phyloP scores from a whole-genome alignment of 2,888 invertebrate genomes.

The Lepidonotus clava region DNA sequence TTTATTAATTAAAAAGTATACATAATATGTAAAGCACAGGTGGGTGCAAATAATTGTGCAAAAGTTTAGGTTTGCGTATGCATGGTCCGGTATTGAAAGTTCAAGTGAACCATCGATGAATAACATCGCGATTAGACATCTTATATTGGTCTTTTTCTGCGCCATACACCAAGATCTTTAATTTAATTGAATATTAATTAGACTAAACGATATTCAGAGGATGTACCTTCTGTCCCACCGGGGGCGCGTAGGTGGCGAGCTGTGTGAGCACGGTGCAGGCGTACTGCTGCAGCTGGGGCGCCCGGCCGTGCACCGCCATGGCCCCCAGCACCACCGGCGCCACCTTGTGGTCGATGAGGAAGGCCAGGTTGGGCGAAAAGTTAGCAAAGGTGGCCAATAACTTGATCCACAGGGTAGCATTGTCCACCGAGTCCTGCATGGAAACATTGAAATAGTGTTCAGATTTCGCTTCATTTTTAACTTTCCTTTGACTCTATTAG shows the following conservation, averaged over 20 bases:
- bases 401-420: slow-evolving; percentile 70
- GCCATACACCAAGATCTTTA: no score
- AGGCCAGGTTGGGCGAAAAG: slow-evolving; percentile 68
- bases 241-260: slow-evolving; percentile 70
- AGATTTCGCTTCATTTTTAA: no score
- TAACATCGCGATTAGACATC: no score
- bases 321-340: slow-evolving; percentile 72
- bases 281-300: slow-evolving; percentile 70
- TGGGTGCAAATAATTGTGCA: no score
- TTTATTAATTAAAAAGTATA: no score
- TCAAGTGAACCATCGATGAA: no score
- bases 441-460: neutral
- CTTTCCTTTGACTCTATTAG: no score
- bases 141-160: no score
- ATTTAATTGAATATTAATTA: no score
- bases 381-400: slow-evolving; percentile 73
- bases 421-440: slow-evolving; percentile 70
- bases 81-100: no score
- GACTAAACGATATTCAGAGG: neutral
- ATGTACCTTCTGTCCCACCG: slow-evolving; percentile 68
- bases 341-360: slow-evolving; percentile 67
- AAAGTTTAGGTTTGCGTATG: no score
- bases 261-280: slow-evolving; percentile 72
- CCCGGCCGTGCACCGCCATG: slow-evolving; percentile 71
- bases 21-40: no score